phyloP scores from a whole-genome alignment of 2,797 vertebrate species.

The Poliocrania exsul region DNA sequence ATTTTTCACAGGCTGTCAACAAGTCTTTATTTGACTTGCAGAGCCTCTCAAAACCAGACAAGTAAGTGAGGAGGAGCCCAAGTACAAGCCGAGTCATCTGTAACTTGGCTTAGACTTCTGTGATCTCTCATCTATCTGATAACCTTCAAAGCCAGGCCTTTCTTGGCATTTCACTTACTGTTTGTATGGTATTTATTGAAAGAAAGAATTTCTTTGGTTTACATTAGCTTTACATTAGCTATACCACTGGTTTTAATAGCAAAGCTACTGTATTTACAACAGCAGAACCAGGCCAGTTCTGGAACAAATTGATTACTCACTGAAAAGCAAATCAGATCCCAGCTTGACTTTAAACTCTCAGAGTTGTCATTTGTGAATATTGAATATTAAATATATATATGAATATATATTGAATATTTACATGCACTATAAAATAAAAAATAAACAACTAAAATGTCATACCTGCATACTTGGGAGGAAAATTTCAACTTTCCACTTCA shows the following conservation, averaged over 20 bases:
- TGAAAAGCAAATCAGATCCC: neutral
- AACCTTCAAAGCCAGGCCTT: neutral
- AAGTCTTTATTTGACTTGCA: constrained; percentile 44
- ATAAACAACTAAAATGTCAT: neutral
- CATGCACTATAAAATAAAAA: neutral
- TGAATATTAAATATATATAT: neutral
- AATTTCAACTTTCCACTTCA: neutral
- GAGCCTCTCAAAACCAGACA: neutral
- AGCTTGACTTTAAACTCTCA: neutral
- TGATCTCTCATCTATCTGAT: constrained; percentile 6
- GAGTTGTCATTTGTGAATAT: neutral
- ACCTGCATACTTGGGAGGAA: neutral
- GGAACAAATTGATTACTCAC: neutral
- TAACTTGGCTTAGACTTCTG: neutral
- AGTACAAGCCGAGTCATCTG: constrained; percentile 6
- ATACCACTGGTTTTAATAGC: neutral
- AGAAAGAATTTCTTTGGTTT: neutral
- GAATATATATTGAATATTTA: neutral
- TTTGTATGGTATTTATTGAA: neutral
- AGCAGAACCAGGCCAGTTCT: neutral
- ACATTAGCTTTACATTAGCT: neutral
- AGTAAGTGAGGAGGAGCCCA: neutral
- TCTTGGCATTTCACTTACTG: neutral
- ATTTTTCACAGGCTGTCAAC: constrained; percentile 30
- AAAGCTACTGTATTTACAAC: neutral